Evolutionary conservation across 2,113 vertebrate genomes (phyloP).

Genomic region (Garra rufa): DNA sequence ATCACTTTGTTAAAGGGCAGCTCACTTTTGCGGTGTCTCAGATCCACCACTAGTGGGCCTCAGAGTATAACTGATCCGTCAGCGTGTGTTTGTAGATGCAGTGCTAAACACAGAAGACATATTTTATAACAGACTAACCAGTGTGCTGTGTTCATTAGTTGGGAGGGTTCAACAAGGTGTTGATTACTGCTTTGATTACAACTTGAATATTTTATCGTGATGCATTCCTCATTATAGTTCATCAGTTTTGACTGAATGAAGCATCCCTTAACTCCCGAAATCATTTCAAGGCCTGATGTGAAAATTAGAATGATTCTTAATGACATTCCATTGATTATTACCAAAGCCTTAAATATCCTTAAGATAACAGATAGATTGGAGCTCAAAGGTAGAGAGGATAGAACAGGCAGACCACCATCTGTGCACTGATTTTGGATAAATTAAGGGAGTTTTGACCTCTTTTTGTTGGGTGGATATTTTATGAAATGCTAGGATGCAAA

Average conservation of each 20-base stretch:
- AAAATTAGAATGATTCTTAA: not conserved
- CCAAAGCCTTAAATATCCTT: constrained; percentile 42
- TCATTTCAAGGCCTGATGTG: not conserved
- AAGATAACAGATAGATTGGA: not conserved
- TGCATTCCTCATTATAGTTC: not conserved
- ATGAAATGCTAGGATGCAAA: not conserved
- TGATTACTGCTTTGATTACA: not conserved
- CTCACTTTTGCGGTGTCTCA: not conserved
- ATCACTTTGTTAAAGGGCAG: not conserved
- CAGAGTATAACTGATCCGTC: not conserved
- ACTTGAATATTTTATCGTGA: not conserved
- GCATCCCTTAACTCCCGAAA: not conserved
- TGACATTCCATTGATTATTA: not conserved
- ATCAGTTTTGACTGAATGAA: not conserved
- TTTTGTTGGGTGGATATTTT: not conserved
- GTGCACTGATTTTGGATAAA: not conserved
- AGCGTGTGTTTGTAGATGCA: not conserved
- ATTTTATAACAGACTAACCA: not conserved
- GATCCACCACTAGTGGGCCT: not conserved
- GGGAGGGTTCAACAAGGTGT: not conserved
- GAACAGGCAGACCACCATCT: not conserved
- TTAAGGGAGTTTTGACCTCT: constrained; percentile 1
- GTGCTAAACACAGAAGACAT: not conserved
- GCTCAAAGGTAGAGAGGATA: not conserved
- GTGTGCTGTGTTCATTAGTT: not conserved